Evolutionary conservation across 1,140 invertebrate species (phyloP).

Genomic region (Trichonephila inaurata): DNA sequence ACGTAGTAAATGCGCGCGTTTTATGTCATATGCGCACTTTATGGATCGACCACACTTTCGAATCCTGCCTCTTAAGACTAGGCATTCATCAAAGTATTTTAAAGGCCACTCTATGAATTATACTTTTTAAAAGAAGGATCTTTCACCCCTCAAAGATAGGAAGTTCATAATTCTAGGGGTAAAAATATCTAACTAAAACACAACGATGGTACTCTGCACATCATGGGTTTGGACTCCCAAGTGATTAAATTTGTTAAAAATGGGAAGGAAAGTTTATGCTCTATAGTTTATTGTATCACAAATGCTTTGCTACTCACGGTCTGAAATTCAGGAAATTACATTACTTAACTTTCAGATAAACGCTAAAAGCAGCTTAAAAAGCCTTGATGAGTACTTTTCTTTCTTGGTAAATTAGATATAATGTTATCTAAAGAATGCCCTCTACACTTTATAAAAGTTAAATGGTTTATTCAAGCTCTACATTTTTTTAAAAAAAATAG

Average conservation of each 20-base stretch:
- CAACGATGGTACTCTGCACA: not conserved
- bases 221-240: not conserved
- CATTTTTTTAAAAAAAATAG: not conserved
- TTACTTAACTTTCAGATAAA: conserved; percentile 33
- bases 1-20: conserved; percentile 42
- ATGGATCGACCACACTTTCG: conserved; percentile 39
- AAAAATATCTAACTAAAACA: conserved; percentile 30
- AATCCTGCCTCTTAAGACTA: conserved; percentile 27
- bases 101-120: conserved; percentile 58
- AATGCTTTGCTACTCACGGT: conserved; percentile 36
- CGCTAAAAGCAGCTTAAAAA: conserved; percentile 35
- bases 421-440: not conserved
- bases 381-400: not conserved
- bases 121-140: conserved; percentile 51
- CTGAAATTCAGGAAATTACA: conserved; percentile 42
- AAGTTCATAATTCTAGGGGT: conserved; percentile 23
- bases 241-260: conserved; percentile 38
- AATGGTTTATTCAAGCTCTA: not conserved
- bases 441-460: not conserved
- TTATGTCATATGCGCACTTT: conserved; percentile 58
- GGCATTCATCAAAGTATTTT: conserved; percentile 70
- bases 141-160: not conserved
- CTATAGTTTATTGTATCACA: conserved; percentile 36
- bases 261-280: not conserved
- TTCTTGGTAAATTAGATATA: not conserved